Conservation (phyloP, 2,888 invertebrate species). For the Aphodius granarius region DNA sequence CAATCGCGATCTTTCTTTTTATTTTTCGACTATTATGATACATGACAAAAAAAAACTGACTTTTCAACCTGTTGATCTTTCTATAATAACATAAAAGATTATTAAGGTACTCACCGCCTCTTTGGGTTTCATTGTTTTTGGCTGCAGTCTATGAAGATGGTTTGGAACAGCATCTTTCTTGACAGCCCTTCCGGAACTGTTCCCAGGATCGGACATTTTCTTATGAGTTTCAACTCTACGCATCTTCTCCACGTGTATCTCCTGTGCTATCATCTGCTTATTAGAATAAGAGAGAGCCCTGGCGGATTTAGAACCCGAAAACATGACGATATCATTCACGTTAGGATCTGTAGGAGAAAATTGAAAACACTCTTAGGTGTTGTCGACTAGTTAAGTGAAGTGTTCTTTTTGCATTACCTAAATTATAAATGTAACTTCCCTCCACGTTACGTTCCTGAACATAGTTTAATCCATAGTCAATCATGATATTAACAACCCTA, state of each 20-base stretch:
- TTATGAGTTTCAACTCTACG: conserved; percentile 53
- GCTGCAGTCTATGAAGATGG: conserved; percentile 70
- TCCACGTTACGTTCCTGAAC: conserved; percentile 77
- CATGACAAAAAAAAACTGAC: no score
- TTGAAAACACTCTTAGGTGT: not conserved
- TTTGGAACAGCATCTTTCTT: conserved; percentile 58
- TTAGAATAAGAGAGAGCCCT: conserved; percentile 53
- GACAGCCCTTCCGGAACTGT: conserved; percentile 22
- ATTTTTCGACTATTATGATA: no score
- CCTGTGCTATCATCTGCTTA: conserved; percentile 79
- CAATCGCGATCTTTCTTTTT: no score
- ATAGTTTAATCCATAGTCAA: conserved; percentile 86
- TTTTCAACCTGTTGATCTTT: no score
- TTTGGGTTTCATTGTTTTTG: conserved; percentile 56
- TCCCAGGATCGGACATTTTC: conserved; percentile 30
- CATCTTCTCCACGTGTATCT: conserved; percentile 80
- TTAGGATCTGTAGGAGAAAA: conserved; percentile 70
- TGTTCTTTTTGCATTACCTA: no score
- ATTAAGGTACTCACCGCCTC: conserved; percentile 37
- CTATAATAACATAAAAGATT: no score
- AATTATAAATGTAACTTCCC: conserved; percentile 70
- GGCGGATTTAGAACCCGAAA: conserved; percentile 41
- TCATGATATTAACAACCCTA: conserved; percentile 79
- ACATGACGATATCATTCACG: conserved; percentile 66
- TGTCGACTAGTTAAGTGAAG: no score